Conservation (phyloP, 1,140 invertebrate species). For the Harlomillsia oculata region DNA sequence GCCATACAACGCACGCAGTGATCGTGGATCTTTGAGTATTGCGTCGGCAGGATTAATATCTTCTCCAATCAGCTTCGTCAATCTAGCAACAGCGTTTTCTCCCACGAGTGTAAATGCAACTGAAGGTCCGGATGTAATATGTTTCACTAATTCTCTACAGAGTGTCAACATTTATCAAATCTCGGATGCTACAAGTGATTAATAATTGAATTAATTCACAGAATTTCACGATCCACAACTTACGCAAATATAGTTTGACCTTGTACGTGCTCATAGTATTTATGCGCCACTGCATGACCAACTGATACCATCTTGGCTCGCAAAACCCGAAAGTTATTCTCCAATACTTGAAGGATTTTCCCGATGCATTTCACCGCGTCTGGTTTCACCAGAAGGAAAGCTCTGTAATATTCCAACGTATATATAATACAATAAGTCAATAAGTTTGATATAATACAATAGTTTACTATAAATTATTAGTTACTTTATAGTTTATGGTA, state of each 20-base stretch:
- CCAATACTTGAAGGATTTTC: constrained; percentile 58
- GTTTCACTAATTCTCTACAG: constrained; percentile 47
- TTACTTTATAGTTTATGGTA: neutral
- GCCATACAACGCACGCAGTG: constrained; percentile 63
- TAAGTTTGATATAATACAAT: no score
- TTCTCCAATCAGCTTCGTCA: constrained; percentile 54
- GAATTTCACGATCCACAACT: constrained; percentile 35
- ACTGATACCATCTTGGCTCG: constrained; percentile 62
- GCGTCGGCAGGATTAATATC: constrained; percentile 52
- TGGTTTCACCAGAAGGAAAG: constrained; percentile 67
- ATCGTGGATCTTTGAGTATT: constrained; percentile 47
- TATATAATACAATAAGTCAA: neutral
- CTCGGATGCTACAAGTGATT: constrained; percentile 4
- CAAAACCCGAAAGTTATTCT: constrained; percentile 57
- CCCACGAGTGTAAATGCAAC: constrained; percentile 64
- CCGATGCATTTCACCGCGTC: constrained; percentile 58
- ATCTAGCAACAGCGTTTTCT: constrained; percentile 55
- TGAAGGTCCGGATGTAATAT: constrained; percentile 59
- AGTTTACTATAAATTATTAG: constrained; percentile 4
- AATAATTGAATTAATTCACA: neutral
- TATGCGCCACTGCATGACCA: constrained; percentile 49
- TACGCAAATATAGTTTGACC: constrained; percentile 52
- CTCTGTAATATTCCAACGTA: constrained; percentile 42
- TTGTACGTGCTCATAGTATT: constrained; percentile 51
- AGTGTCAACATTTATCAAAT: constrained; percentile 1